phyloP scores from a whole-genome alignment of 2,888 invertebrate genomes.

The Coleophora deauratella region DNA sequence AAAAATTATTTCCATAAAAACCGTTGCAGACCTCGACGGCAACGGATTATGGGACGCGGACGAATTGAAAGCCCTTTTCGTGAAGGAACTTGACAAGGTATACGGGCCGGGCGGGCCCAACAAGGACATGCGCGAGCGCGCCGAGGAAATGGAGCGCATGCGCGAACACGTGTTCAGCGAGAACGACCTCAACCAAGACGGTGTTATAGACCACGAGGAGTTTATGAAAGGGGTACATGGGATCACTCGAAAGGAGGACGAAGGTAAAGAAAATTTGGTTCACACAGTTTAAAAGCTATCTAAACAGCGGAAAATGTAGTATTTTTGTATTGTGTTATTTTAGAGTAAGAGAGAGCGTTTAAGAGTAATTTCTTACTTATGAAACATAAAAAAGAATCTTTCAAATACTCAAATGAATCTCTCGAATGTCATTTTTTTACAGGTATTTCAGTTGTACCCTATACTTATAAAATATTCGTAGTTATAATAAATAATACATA shows the following conservation, averaged over 20 bases:
- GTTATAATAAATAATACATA: too few species aligned
- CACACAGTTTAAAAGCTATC: too few species aligned
- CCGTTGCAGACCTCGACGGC: constrained; percentile 82
- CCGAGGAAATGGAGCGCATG: constrained; percentile 99
- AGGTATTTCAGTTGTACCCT: too few species aligned
- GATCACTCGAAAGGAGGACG: constrained; percentile 90
- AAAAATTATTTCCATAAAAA: too few species aligned
- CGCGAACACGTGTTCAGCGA: constrained; percentile 96
- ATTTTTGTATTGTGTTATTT: too few species aligned
- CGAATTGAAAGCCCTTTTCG: constrained; percentile 94
- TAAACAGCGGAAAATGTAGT: too few species aligned
- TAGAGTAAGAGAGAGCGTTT: too few species aligned
- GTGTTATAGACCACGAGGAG: constrained; percentile 90
- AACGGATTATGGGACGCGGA: constrained; percentile 93
- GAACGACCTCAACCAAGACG: constrained; percentile 90
- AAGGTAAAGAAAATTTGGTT: constrained; percentile 49
- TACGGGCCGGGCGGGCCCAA: constrained; percentile 90
- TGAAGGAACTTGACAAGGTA: constrained; percentile 95
- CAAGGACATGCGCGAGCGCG: constrained; percentile 89
- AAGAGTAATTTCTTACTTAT: too few species aligned
- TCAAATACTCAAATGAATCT: too few species aligned
- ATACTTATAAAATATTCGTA: too few species aligned
- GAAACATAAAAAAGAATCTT: too few species aligned
- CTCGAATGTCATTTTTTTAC: too few species aligned
- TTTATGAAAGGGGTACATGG: constrained; percentile 91